Evolutionary conservation across 2,888 invertebrate species (phyloP), one percentile per base, ranked within the genome.

Genomic region (Amiota communis): DNA sequence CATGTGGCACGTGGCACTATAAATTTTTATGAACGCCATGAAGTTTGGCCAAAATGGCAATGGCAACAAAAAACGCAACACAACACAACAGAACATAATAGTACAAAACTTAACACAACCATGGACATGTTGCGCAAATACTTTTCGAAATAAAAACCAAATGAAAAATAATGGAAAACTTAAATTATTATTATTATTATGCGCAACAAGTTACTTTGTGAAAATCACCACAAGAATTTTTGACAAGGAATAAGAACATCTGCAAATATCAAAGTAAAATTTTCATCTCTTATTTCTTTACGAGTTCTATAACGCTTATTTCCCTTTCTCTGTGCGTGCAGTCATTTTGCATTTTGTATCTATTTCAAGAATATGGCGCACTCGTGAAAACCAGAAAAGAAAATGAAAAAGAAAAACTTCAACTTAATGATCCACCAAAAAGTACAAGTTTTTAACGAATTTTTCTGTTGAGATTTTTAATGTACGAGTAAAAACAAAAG

Each of bases 11-110:
- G 46, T 12, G 11, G 11, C 13, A 63, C 63, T 17, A 63, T 63
- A 63, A 63, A 63, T 63, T 63, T 63, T 63, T 63, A 63, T 63
- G 63, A 23, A 63, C 46, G 63, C 46, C 10, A 17, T 20, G 20
- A 59, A 12, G n/a, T 20, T 59, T 59, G 36, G 36, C 36, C 36
- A 6, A 36, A 36, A 36, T 36, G 53, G 53, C 8, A 53, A n/a
- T 12, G n/a, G n/a, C n/a, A n/a, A n/a, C n/a, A n/a, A n/a, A n/a
- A n/a, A n/a, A 51, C 12, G 4, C 1, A 51, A n/a, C 53, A 10
- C 2, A n/a, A 36, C 36, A 6, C 36, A 36, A 36, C 36, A 36
- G 4, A 36, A 36, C 2, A 36, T 6, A 36, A 36, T 6, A 36
- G 2, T 4, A 36, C 6, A 36, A 6, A 36, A 36, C 36, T 36